phyloP scores from a whole-genome alignment of 2,888 invertebrate genomes.

The Micoletzkya japonica region DNA sequence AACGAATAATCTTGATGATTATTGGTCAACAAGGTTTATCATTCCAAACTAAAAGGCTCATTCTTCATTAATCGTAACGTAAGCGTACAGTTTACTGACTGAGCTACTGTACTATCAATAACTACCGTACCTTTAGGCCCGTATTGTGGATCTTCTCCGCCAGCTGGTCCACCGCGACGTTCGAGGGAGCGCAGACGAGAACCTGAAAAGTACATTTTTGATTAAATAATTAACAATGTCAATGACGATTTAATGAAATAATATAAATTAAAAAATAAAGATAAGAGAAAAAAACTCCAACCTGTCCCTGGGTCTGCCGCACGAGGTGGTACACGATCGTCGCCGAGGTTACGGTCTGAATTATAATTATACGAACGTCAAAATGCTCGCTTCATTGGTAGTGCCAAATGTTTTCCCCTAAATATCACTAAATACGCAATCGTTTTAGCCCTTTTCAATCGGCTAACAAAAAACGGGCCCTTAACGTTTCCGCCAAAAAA shows the following conservation, averaged over 20 bases:
- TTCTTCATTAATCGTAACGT: too few species aligned
- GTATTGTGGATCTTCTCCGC: slow-evolving; percentile 98
- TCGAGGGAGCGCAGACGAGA: slow-evolving; percentile 96
- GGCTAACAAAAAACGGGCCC: slow-evolving; percentile 73
- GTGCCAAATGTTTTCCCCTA: too few species aligned
- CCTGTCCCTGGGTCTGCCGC: slow-evolving; percentile 73
- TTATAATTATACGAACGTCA: background rate
- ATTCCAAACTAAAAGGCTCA: too few species aligned
- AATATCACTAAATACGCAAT: too few species aligned
- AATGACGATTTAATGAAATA: background rate
- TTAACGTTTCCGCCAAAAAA: too few species aligned
- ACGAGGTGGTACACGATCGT: slow-evolving; percentile 97
- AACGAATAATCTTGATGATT: background rate
- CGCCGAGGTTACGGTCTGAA: slow-evolving; percentile 93
- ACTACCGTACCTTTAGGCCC: slow-evolving; percentile 76
- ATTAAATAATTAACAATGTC: background rate
- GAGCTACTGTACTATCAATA: background rate
- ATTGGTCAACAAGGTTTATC: too few species aligned
- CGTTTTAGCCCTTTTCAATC: background rate
- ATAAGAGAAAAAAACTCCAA: background rate
- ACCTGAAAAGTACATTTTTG: slow-evolving; percentile 68
- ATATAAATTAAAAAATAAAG: background rate
- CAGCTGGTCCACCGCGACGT: slow-evolving; percentile 97
- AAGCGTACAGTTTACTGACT: too few species aligned
- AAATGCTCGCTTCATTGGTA: too few species aligned